These are phyloP conservation scores for Ctenoplectra terminalis DNA, from an alignment of 1,140 invertebrate species.

Conservation along the genomic window DNA sequence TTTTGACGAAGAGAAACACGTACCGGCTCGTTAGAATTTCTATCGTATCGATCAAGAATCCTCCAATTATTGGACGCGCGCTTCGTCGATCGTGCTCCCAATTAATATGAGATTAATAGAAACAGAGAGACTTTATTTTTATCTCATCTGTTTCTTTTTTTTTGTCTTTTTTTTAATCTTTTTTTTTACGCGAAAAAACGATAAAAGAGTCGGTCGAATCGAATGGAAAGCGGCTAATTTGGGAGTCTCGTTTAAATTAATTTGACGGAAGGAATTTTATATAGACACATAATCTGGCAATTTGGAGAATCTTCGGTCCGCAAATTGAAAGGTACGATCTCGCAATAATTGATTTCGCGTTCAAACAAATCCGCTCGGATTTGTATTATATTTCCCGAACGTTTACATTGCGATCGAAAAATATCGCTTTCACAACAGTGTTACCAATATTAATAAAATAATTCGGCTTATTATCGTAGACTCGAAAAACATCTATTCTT, in stretches of 20 bases:
- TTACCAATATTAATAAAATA: no score
- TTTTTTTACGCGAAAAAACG: background rate
- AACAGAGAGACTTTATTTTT: background rate
- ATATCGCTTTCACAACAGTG: no score
- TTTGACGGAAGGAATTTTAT: no score
- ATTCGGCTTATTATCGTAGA: no score
- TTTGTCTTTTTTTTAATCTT: no score
- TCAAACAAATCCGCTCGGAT: background rate
- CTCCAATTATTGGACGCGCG: constrained; percentile 29
- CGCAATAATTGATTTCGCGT: background rate
- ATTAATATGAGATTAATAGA: constrained; percentile 29
- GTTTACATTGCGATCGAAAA: no score
- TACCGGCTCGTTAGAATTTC: constrained; percentile 26
- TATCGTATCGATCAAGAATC: constrained; percentile 16
- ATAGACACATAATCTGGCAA: rapidly evolving
- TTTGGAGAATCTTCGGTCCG: background rate
- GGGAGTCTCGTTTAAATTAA: no score
- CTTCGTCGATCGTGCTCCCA: background rate
- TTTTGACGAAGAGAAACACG: background rate
- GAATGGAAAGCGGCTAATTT: background rate
- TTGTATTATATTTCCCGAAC: no score
- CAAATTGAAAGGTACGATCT: no score
- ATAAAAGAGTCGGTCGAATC: background rate
- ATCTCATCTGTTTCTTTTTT: no score
- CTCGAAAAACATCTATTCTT: no score